Base-by-base conservation (phyloP, 2,888 invertebrate species). In the Choristoneura rosaceana region DNA sequence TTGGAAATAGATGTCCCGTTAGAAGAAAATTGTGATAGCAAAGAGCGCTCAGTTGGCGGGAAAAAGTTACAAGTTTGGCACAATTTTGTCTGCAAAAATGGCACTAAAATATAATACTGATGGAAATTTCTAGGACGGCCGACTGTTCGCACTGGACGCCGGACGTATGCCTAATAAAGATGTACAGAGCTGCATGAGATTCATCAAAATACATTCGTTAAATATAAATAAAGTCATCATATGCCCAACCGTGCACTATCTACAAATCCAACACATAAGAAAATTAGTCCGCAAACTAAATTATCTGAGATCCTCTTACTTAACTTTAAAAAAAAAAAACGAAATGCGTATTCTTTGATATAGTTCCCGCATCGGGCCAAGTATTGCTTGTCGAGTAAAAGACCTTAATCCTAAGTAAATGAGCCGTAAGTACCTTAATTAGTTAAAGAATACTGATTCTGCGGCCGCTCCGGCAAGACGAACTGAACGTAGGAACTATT, bases 221-320 rank as follows among this genome's bases (percentile, higher is more conserved):
- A 70, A 69, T 74, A 74, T 74, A 75, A 74, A 75, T 75, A 75
- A 73, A 65, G 47, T 47, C 74, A 71, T 75, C 81, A 84, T 88
- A 88, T 89, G 87, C 90, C 90, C 89, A 90, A 88, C 82, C 93
- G 93, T 92, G 93, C 93, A 92, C 90, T 90, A 91, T 79, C 80
- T 79, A 84, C 88, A 87, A 88, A 83, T 84, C 84, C 87, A 86
- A 87, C 85, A 86, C 85, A 87, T 84, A 84, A 78, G 76, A 74
- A 80, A 79, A 78, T 76, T 80, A 76, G 77, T 79, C 78, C 79
- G 71, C 78, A 74, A 91, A 90, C 91, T 92, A 91, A 91, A 91
- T 88, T 90, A 92, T 87, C 87, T 93, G 93, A 93, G 93, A 93
- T 93, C 93, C 88, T 84, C 89, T 89, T 90, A 90, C 74, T 74